These are phyloP conservation scores for Benitochromis conjunctus DNA, from an alignment of 2,113 vertebrate genomes.

Conservation along the genomic window DNA sequence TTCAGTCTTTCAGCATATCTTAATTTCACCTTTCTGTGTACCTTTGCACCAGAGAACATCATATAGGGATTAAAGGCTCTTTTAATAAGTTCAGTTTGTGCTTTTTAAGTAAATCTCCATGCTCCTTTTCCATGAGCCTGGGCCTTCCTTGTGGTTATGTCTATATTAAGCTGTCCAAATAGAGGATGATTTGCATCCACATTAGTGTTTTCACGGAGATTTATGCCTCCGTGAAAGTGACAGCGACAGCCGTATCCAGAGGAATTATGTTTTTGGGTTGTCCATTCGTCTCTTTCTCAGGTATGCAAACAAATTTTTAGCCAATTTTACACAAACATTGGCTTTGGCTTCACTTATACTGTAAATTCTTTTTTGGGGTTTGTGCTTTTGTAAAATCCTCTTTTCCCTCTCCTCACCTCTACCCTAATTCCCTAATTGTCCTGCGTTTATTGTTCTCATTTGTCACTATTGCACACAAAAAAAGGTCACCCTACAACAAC, in stretches of 20 bases:
- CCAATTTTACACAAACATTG: neutral
- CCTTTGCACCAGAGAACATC: neutral
- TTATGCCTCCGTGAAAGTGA: neutral
- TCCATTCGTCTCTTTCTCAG: neutral
- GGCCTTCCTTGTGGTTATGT: neutral
- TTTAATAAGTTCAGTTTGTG: neutral
- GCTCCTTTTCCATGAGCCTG: neutral
- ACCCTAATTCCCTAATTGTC: neutral
- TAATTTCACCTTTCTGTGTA: conserved; percentile 16
- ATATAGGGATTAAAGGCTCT: neutral
- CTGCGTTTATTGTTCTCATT: neutral
- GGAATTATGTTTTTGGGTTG: neutral
- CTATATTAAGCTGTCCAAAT: neutral
- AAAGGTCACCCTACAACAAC: neutral
- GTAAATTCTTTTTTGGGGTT: neutral
- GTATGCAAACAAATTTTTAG: neutral
- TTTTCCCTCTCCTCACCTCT: neutral
- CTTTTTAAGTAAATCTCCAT: neutral
- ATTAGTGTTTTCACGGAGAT: neutral
- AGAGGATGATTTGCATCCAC: neutral
- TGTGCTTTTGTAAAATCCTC: no score
- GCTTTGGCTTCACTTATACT: neutral
- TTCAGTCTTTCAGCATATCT: neutral
- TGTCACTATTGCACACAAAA: neutral
- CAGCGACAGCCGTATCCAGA: neutral